phyloP scores from a whole-genome alignment of 2,797 vertebrate species.

The Basileuterus tristriatus region DNA sequence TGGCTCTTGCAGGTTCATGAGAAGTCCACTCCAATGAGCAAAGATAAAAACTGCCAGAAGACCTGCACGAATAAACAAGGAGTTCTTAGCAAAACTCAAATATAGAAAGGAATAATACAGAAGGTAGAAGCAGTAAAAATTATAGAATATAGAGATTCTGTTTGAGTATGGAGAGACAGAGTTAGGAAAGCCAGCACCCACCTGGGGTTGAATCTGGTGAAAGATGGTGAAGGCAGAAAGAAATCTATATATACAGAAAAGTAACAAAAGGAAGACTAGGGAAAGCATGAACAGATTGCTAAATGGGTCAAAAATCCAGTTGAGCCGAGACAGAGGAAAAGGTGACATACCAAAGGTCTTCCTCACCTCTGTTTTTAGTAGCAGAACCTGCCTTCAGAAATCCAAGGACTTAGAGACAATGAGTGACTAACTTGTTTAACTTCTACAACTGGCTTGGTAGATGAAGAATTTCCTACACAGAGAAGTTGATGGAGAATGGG shows the following conservation, averaged over 20 bases:
- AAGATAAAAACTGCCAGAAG: not conserved
- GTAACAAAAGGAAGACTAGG: not conserved
- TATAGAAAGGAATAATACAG: not conserved
- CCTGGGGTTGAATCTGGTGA: not conserved
- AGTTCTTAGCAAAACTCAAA: not conserved
- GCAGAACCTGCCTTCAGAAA: not conserved
- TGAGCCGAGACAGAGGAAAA: fast-evolving
- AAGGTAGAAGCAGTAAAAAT: not conserved
- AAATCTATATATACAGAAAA: not conserved
- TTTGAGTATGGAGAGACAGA: not conserved
- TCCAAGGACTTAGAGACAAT: not conserved
- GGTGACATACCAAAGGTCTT: not conserved
- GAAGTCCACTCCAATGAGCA: not conserved
- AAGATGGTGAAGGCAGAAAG: not conserved
- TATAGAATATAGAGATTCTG: not conserved
- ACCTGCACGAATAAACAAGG: not conserved
- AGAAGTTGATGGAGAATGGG: not conserved
- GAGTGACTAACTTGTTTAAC: not conserved
- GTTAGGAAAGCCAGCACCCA: not conserved
- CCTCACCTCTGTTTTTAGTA: not conserved
- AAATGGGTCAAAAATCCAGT: not conserved
- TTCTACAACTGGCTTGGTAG: not conserved
- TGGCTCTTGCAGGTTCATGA: not conserved
- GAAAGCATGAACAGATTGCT: not conserved
- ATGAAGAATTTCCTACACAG: not conserved